Percentiles rank a stretch among this genome's conserved stretches.
phyloP scores from a whole-genome alignment of 2,113 vertebrate species.

The Tenrec ecaudatus region DNA sequence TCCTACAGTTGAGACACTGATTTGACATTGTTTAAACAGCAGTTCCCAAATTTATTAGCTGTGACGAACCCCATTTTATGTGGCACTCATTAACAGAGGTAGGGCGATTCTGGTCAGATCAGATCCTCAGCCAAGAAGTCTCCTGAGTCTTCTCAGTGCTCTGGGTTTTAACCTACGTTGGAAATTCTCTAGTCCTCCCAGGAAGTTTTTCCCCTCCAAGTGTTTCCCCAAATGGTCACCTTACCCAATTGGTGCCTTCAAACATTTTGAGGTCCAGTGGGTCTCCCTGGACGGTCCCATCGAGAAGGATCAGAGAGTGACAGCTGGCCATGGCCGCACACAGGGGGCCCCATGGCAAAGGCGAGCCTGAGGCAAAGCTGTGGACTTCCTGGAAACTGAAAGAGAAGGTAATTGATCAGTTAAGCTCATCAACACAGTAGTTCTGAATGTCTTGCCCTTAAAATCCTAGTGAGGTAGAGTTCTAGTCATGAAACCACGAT shows the following conservation, averaged over 20 bases:
- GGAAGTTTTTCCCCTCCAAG: not conserved
- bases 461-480: not conserved
- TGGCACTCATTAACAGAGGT: not conserved
- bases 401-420: not conserved
- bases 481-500: not conserved
- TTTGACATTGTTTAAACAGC: slow-evolving; percentile 10
- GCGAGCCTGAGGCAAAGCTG: slow-evolving; percentile 69
- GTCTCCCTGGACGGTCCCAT: slow-evolving; percentile 84
- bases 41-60: not conserved
- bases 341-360: slow-evolving; percentile 76
- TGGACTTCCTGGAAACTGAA: slow-evolving; percentile 83
- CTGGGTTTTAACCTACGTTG: slow-evolving; percentile 23
- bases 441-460: not conserved
- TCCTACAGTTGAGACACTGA: not conserved
- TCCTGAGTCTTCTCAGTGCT: slow-evolving; percentile 39
- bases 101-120: not conserved
- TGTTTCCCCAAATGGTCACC: not conserved
- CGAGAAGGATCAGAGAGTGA: slow-evolving; percentile 82
- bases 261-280: slow-evolving; percentile 85
- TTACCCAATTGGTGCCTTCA: slow-evolving; percentile 86
- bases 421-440: not conserved
- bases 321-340: slow-evolving; percentile 83
- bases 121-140: not conserved
- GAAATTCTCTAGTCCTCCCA: not conserved
- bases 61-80: not conserved